Base-by-base conservation (phyloP, 2,888 invertebrate species). In the Trilocha varians region DNA sequence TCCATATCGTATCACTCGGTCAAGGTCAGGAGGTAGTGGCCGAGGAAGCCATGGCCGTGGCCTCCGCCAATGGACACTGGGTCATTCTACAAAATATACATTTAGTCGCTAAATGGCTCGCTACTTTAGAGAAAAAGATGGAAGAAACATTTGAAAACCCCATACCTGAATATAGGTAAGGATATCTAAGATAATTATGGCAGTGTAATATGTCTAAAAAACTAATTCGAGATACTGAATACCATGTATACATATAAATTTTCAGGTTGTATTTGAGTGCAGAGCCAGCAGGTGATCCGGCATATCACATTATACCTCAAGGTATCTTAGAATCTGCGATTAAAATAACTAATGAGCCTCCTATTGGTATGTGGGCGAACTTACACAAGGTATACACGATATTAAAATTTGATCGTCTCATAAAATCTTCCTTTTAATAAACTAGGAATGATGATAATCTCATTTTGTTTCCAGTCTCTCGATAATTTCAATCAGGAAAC, bases 311-410 rank as follows among this genome's bases (percentile, higher is more conserved):
- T n/a, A 86, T 91, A 36, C 91, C 90, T 0, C 93, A 97, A 83
- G 97, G 97, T 14, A 94, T 98, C 57, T 77, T 98, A 18, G 97
- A 98, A 70, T 93, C 96, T 0, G 93, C 96, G 1, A 96, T 98
- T 63, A 98, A 98, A 83, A 97, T 98, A 44, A 97, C 97, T 2
- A 98, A 97, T 61, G 97, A 98, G 73, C 97, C 97, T 0, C 97
- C 98, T 0, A 95, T 94, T 6, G 97, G 98, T 18, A 97, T 98
- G 94, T 90, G 91, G 80, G 96, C 97, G 1, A 98, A 98, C 75
- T 87, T 98, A 32, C 97, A 97, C 72, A 97, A 97, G 84, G 87
- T 85, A 50, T 6, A 3, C 11, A 6, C 34, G 5, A n/a, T 5
- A 34, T 4, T 34, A 34, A n/a, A 4, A 5, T 25, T 9, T 25